These are phyloP conservation scores for Hydropsyche betteni DNA, from an alignment of 2,888 invertebrate genomes.

Conservation along the genomic window DNA sequence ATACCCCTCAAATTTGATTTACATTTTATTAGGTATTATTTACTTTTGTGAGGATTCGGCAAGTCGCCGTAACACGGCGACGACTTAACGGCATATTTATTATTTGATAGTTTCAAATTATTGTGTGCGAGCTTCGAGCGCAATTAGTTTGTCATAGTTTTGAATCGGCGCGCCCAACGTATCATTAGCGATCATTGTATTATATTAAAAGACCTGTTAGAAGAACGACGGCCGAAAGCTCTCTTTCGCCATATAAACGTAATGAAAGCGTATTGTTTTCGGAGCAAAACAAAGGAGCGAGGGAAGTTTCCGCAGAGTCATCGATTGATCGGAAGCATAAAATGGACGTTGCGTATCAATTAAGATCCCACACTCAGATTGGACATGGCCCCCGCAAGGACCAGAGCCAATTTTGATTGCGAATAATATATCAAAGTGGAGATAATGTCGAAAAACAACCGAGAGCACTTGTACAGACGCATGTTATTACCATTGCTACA, in stretches of 20 bases:
- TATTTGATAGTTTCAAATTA: conserved; percentile 21
- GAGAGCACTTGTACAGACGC: neutral
- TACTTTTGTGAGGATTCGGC: conserved; percentile 17
- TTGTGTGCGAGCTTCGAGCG: neutral
- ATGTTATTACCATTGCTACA: no score
- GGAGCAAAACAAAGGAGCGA: neutral
- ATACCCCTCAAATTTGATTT: conserved; percentile 22
- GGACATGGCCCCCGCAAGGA: conserved; percentile 15
- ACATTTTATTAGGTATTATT: conserved; percentile 30
- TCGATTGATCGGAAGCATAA: conserved; percentile 37
- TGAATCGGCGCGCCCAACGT: no score
- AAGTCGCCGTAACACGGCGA: neutral
- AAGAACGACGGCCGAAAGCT: no score
- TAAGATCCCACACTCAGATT: conserved; percentile 42
- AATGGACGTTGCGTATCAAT: conserved; percentile 35
- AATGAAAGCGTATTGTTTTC: no score
- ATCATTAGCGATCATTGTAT: no score
- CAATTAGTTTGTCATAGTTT: no score
- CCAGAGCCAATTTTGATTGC: conserved; percentile 33
- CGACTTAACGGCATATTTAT: conserved; percentile 15
- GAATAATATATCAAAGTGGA: conserved; percentile 34
- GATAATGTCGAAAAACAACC: conserved; percentile 13
- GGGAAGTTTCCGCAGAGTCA: conserved; percentile 34
- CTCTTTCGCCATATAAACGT: no score
- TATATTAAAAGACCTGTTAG: no score